phyloP scores from a whole-genome alignment of 2,888 invertebrate genomes.

The Thalpophila matura region DNA sequence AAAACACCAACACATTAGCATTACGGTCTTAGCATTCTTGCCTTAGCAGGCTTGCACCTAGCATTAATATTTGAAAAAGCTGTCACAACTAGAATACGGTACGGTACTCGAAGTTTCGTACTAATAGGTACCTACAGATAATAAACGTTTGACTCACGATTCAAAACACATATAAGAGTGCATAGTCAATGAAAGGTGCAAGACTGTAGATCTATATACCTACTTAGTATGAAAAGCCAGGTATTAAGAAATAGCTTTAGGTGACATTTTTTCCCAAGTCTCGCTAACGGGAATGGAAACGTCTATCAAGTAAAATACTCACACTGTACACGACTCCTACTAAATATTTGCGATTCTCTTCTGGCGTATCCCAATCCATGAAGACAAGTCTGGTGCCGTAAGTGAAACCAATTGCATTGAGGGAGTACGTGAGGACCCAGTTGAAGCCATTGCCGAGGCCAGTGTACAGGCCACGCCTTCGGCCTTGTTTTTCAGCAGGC shows the following conservation, averaged over 20 bases:
- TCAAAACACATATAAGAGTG: neutral
- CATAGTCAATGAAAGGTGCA: no score
- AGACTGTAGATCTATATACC: neutral
- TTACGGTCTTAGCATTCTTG: no score
- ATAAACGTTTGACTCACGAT: no score
- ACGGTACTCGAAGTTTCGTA: no score
- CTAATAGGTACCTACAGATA: no score
- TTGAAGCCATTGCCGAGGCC: conserved; percentile 93
- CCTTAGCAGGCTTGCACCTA: no score
- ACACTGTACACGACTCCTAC: conserved; percentile 93
- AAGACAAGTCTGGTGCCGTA: conserved; percentile 94
- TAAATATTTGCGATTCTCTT: conserved; percentile 91
- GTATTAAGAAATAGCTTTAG: no score
- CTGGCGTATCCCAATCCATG: conserved; percentile 89
- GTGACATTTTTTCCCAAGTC: no score
- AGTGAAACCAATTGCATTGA: conserved; percentile 94
- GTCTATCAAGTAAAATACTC: conserved; percentile 71
- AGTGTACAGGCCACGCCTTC: conserved; percentile 92
- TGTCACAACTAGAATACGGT: no score
- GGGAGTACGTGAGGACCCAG: conserved; percentile 94
- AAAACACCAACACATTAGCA: neutral
- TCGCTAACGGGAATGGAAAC: neutral
- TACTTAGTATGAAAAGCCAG: neutral
- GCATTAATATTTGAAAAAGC: no score
- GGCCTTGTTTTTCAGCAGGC: conserved; percentile 92